Percentiles rank a stretch among this genome's conserved stretches.
Conservation (phyloP, 2,113 vertebrate species). For the Microtus montanus region DNA sequence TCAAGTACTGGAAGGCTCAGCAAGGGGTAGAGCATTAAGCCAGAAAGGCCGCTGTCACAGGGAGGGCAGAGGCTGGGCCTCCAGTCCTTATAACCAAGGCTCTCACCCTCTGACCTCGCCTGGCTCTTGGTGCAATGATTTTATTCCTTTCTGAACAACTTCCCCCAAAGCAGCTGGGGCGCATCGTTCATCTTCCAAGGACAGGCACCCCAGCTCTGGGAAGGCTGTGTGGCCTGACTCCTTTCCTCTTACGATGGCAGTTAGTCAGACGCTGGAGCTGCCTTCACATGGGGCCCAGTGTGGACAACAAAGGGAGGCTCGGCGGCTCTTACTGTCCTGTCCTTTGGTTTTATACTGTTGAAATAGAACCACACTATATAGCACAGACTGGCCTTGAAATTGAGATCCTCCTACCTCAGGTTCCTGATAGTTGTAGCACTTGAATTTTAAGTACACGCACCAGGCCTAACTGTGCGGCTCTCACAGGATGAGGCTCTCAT, state of each 20-base stretch:
- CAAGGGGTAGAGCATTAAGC: too few relatives aligned
- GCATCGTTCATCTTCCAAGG: background rate
- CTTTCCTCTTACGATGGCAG: too few relatives aligned
- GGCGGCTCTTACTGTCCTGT: too few relatives aligned
- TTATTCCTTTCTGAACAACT: background rate
- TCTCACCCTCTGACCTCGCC: background rate
- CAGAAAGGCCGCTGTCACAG: background rate
- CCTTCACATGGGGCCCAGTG: background rate
- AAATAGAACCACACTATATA: background rate
- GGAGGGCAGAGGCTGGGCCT: too few relatives aligned
- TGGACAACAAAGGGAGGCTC: accelerated
- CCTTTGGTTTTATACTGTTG: background rate
- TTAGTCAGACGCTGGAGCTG: background rate
- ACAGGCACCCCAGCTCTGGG: background rate
- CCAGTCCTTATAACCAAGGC: background rate
- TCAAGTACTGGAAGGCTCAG: background rate
- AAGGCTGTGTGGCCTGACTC: too few relatives aligned
- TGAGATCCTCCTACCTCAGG: background rate
- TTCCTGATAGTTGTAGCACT: background rate
- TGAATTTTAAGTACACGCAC: background rate
- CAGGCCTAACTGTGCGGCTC: background rate
- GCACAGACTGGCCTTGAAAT: background rate
- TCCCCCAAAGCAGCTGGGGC: background rate
- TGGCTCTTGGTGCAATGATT: background rate
- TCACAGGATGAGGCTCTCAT: background rate